Conservation (phyloP, 2,797 vertebrate genomes). For the Tolypeutes matacus region DNA sequence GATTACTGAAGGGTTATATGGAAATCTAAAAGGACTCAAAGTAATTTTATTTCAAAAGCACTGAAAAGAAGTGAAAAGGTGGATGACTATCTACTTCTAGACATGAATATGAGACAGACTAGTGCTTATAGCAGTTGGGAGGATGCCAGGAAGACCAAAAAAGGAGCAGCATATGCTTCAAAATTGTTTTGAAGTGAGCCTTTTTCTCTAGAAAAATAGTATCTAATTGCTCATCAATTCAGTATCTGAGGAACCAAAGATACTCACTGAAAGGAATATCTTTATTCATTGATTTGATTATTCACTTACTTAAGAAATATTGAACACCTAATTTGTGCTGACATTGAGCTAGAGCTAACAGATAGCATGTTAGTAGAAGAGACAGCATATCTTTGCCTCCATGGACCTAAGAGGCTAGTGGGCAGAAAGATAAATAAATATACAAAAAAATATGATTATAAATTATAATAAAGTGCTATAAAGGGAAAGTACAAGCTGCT, state of each 20-base stretch:
- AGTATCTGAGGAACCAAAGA: not conserved
- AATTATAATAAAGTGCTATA: constrained; percentile 9
- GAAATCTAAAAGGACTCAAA: constrained; percentile 22
- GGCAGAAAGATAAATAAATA: constrained; percentile 15
- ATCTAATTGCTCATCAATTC: constrained; percentile 6
- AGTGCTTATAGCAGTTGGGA: constrained; percentile 1
- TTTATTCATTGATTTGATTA: not conserved
- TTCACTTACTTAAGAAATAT: constrained; percentile 37
- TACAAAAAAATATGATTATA: not conserved
- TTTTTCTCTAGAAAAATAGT: constrained; percentile 56
- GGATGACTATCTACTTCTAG: constrained; percentile 1
- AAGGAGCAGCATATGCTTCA: constrained; percentile 18
- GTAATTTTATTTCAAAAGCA: constrained; percentile 53
- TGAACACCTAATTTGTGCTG: not conserved
- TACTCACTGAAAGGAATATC: not conserved
- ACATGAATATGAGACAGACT: constrained; percentile 8
- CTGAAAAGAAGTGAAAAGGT: constrained; percentile 56
- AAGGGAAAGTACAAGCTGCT: constrained; percentile 39
- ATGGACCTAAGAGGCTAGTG: not conserved
- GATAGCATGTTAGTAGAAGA: constrained; percentile 6
- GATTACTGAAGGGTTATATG: constrained; percentile 42
- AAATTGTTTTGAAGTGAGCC: constrained; percentile 44
- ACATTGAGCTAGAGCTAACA: not conserved
- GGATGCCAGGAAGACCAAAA: not conserved
- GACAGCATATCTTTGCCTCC: not conserved